These are phyloP conservation scores for Meiosimyza decipiens DNA, from an alignment of 2,888 invertebrate species.

Conservation along the genomic window DNA sequence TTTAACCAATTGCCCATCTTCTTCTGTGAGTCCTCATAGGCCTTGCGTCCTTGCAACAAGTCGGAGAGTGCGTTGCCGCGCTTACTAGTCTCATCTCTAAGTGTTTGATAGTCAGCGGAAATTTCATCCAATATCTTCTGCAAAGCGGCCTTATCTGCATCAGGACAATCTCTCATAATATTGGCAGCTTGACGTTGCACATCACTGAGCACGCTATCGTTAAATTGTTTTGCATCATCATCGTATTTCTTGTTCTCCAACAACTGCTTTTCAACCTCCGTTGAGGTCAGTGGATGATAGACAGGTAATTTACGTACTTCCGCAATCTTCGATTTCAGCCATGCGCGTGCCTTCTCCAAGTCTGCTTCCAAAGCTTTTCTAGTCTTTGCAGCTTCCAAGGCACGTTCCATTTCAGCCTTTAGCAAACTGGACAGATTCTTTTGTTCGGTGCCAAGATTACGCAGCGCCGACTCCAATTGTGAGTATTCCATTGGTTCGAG, in stretches of 20 bases:
- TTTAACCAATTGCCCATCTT: conserved; percentile 89
- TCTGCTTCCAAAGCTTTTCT: conserved; percentile 82
- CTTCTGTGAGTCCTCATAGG: conserved; percentile 84
- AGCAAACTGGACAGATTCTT: conserved; percentile 77
- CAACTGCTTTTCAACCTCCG: conserved; percentile 86
- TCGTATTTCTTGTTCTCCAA: conserved; percentile 80
- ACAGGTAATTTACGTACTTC: conserved; percentile 80
- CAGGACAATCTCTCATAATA: conserved; percentile 84
- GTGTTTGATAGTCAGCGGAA: conserved; percentile 76
- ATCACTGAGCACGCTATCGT: conserved; percentile 79
- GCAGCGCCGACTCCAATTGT: conserved; percentile 79
- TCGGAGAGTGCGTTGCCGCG: conserved; percentile 79
- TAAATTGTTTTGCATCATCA: conserved; percentile 80
- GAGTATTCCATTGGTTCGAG: conserved; percentile 86
- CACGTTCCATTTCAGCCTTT: conserved; percentile 78
- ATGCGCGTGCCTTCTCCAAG: conserved; percentile 81
- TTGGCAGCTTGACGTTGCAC: conserved; percentile 80
- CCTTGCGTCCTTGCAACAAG: conserved; percentile 79
- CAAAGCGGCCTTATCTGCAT: conserved; percentile 74
- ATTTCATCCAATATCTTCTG: conserved; percentile 77
- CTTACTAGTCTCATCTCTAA: conserved; percentile 79
- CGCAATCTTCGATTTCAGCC: conserved; percentile 82
- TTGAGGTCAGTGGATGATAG: conserved; percentile 81
- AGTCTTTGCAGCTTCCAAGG: conserved; percentile 77
- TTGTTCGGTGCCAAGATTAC: conserved; percentile 79